Base-by-base conservation (phyloP, 2,888 invertebrate species). In the Leptopterna dolabrata region DNA sequence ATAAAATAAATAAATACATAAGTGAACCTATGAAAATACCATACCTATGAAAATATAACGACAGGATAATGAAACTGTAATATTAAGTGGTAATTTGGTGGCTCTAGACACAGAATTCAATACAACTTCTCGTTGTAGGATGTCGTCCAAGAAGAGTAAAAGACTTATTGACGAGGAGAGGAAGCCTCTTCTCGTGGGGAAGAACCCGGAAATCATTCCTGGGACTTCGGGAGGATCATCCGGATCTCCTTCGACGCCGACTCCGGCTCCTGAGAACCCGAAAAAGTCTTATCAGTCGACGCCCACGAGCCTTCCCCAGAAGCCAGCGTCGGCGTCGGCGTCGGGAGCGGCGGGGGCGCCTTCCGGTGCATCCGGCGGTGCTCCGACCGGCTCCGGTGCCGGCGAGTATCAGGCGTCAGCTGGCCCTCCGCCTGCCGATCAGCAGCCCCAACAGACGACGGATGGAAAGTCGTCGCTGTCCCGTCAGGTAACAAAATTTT, bases 141-240 rank as follows among this genome's bases (percentile, higher is more conserved):
- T 85, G 85, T 85, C 85, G 45, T 43, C 85, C 27, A 85, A 85
- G 30, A 85, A 45, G 47, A 85, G 55, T 6, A 85, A 85, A 45
- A 45, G 41, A 30, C 55, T 85, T 9, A 71, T 85, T n/a, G 85
- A 85, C 29, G 85, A 85, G 30, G 85, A 85, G 85, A 71, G 76
- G 30, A 85, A 85, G 45, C 85, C 85, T 45, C 85, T 85, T 4
- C 43, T 85, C 14, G 85, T 76, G 24, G 76, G 76, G 16, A 85
- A 85, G 73, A 73, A 29, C 6, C 45, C 85, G 24, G 85, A 85
- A 45, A 41, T 83, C 41, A 13, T 70, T 7, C 85, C 85, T 6
- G 85, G 85, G 1, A 24, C 71, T 0, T 85, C 85, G 6, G 73
- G 47, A 9, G 36, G 55, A 13, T 30, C 41, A 11, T 16, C 83